These are phyloP conservation scores for Caenorhabditis becei DNA, from an alignment of 2,888 invertebrate genomes.

Conservation along the genomic window DNA sequence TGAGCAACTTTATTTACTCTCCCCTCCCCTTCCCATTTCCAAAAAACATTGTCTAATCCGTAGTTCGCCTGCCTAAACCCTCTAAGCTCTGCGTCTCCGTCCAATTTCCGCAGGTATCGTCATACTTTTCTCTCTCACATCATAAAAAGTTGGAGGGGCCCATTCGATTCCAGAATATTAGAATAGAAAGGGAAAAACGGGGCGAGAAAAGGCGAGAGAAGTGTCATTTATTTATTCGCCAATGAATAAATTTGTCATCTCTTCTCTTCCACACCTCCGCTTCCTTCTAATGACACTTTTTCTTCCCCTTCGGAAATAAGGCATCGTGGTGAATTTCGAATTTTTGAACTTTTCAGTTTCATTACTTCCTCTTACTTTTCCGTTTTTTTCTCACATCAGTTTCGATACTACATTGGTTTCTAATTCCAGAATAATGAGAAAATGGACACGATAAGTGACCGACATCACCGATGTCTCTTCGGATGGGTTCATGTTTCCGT, in stretches of 20 bases:
- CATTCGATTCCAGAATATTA: too few relatives aligned
- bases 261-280: background rate
- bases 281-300: background rate
- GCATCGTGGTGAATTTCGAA: background rate
- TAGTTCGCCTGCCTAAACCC: too few relatives aligned
- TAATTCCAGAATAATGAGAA: conserved; percentile 56
- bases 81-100: too few relatives aligned
- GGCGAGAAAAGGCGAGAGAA: conserved; percentile 5
- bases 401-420: background rate
- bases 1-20: too few relatives aligned
- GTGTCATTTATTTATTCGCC: conserved; percentile 46
- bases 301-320: background rate
- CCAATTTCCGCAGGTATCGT: too few relatives aligned
- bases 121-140: too few relatives aligned
- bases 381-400: background rate
- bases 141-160: too few relatives aligned
- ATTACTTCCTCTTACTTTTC: background rate
- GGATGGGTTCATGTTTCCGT: conserved; percentile 62
- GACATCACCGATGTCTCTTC: conserved; percentile 64
- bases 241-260: conserved; percentile 47
- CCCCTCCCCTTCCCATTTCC: too few relatives aligned
- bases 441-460: conserved; percentile 61
- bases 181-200: background rate
- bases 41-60: too few relatives aligned
- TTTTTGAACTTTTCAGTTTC: background rate